Conservation (phyloP, 2,888 invertebrate species). For the Trilocha varians region DNA sequence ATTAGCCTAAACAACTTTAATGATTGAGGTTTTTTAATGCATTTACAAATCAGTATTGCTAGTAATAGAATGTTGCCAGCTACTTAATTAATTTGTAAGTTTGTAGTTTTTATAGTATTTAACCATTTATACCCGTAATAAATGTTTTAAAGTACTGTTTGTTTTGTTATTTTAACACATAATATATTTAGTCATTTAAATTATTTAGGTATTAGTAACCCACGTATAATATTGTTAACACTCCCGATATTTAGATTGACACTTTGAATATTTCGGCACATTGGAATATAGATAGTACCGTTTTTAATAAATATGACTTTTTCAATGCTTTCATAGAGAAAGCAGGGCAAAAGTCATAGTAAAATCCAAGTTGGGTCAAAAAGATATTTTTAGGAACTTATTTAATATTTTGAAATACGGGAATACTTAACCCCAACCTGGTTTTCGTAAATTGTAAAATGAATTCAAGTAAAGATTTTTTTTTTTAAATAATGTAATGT, state of each 20-base stretch:
- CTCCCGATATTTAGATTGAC: constrained; percentile 60
- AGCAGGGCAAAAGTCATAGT: constrained; percentile 19
- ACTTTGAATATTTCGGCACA: constrained; percentile 46
- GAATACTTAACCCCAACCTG: no score
- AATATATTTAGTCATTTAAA: constrained; percentile 11
- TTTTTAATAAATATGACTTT: constrained; percentile 17
- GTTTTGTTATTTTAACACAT: constrained; percentile 46
- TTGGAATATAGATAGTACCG: constrained; percentile 16
- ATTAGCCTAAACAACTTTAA: background rate
- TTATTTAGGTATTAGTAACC: constrained; percentile 29
- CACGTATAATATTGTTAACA: constrained; percentile 50
- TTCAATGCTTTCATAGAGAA: constrained; percentile 19
- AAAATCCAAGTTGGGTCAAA: constrained; percentile 4
- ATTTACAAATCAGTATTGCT: constrained; percentile 41
- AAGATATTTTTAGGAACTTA: background rate
- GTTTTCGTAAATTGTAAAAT: no score
- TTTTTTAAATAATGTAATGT: no score
- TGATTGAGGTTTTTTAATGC: constrained; percentile 20
- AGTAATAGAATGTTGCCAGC: constrained; percentile 44
- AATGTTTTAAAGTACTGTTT: constrained; percentile 35
- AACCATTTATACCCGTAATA: constrained; percentile 43
- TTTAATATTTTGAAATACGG: no score
- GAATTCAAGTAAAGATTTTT: no score
- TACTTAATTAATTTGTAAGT: constrained; percentile 33
- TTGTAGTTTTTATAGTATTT: constrained; percentile 35